phyloP scores from a whole-genome alignment of 35 echinoderm and acorn worm genomes.

The Ophiothrix spiculata region DNA sequence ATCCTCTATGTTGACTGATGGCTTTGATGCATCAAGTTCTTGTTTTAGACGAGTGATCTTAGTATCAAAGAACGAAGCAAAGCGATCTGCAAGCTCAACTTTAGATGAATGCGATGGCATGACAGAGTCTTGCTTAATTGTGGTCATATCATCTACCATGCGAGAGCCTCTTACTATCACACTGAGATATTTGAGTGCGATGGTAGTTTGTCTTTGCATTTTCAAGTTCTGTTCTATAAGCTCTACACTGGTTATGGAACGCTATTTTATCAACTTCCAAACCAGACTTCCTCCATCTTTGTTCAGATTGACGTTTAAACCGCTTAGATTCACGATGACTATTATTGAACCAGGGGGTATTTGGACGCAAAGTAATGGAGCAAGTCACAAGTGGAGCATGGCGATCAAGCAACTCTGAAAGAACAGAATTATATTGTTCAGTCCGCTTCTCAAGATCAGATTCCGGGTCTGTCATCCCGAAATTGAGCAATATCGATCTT shows the following conservation, averaged over 20 bases:
- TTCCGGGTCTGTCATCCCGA: conserved; percentile 17
- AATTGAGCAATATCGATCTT: conserved; percentile 38
- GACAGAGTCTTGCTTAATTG: not conserved
- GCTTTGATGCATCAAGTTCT: not conserved
- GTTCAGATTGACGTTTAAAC: conserved; percentile 9
- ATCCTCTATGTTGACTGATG: not conserved
- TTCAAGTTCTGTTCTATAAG: not conserved
- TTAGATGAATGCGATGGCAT: not conserved
- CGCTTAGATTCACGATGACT: conserved; percentile 28
- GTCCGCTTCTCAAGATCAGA: conserved; percentile 14
- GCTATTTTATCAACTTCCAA: conserved; percentile 20
- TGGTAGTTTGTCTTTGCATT: conserved; percentile 3
- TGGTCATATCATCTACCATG: not conserved
- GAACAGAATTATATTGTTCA: conserved; percentile 36
- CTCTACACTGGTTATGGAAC: conserved; percentile 5
- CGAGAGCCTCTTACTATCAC: not conserved
- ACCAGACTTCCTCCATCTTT: conserved; percentile 19
- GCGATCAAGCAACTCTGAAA: conserved; percentile 30
- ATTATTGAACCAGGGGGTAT: conserved; percentile 51
- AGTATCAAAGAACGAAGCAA: not conserved
- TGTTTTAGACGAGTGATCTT: not conserved
- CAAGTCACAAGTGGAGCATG: conserved; percentile 31
- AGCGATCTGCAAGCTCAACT: not conserved
- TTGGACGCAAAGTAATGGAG: conserved; percentile 32
- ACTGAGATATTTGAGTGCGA: not conserved